These are phyloP conservation scores for Camponotus vicinus DNA, from an alignment of 1,140 invertebrate species.

Conservation along the genomic window DNA sequence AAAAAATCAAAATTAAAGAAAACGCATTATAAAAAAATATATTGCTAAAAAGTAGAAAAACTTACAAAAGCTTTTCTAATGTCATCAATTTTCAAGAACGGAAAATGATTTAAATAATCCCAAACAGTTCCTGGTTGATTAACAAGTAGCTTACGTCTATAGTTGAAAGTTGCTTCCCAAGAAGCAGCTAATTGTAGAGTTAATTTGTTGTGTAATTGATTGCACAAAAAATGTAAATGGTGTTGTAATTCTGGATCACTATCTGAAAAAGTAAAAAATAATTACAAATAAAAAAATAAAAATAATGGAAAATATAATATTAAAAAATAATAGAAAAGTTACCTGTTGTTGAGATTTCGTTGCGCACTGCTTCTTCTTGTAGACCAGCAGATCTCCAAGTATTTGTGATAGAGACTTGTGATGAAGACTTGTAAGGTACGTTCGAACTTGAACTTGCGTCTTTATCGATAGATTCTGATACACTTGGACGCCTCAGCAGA, in stretches of 20 bases:
- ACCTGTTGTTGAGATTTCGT: neutral
- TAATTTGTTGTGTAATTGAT: neutral
- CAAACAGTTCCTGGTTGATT: slow-evolving; percentile 14
- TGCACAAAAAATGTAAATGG: neutral
- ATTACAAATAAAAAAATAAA: neutral
- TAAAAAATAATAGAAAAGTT: neutral
- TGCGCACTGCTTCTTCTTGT: neutral
- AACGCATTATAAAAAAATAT: neutral
- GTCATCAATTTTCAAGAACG: neutral
- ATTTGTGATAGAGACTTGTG: neutral
- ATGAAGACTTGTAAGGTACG: too few relatives aligned
- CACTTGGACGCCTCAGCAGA: neutral
- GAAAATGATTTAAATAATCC: slow-evolving; percentile 11
- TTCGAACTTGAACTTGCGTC: neutral
- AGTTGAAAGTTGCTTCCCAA: slow-evolving; percentile 22
- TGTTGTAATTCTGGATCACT: neutral
- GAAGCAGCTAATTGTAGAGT: neutral
- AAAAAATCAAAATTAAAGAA: neutral
- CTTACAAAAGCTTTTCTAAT: slow-evolving; percentile 19
- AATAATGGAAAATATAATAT: neutral
- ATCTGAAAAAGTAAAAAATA: slow-evolving; percentile 13
- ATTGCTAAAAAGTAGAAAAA: neutral
- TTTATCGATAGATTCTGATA: neutral
- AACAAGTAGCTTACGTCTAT: neutral
- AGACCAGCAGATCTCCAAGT: neutral